Evolutionary conservation across 2,797 vertebrate species (phyloP), one percentile per base, ranked within the genome.

Genomic region (Pangasius macronema): DNA sequence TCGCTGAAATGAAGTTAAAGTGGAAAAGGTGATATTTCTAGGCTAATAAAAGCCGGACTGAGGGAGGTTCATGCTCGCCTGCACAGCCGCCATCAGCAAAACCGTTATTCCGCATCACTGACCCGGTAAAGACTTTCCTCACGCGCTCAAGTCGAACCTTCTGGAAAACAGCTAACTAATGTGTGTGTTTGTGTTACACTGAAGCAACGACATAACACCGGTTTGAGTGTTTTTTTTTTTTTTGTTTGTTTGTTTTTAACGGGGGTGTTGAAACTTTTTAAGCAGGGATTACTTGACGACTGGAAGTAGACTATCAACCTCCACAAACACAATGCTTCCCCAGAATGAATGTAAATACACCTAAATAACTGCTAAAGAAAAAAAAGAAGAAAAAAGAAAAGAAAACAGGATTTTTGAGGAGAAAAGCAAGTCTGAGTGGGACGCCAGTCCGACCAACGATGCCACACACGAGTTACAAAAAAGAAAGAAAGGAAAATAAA

Each of bases 101-200:
- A 91, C 94, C 93, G 94, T 95, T 95, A 95, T 93, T 92, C 92
- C 92, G 90, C 93, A 93, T 67, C 84, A 82, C 70, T 53, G 33
- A 72, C 55, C 51, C 70, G 36, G 9, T 57, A 46, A 72, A 85
- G 57, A 88, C 61, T 61, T 68, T 16, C 8, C 30, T 46, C 67
- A 20, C 51, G 77, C 77, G 77, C 16, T 70, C 5, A n/a, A n/a
- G 24, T 22, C 22, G 42, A 67, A 83, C 27, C 2, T 51, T 83
- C 61, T 30, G 61, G 61, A 83, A 67, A 51, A n/a, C 61, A 20
- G 30, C 10, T 36, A 59, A 67, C 3, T 30, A 3, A 59, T 3
- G n/a, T 5, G 27, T 30, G 42, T 42, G 42, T 42, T 42, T 42
- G 42, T 42, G 63, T 65, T 30, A 65, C 5, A 65, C n/a, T 1